Percentiles rank a stretch among this genome's conserved stretches.
phyloP scores from a whole-genome alignment of 2,113 vertebrate genomes.

The Oryctolagus cuniculus region DNA sequence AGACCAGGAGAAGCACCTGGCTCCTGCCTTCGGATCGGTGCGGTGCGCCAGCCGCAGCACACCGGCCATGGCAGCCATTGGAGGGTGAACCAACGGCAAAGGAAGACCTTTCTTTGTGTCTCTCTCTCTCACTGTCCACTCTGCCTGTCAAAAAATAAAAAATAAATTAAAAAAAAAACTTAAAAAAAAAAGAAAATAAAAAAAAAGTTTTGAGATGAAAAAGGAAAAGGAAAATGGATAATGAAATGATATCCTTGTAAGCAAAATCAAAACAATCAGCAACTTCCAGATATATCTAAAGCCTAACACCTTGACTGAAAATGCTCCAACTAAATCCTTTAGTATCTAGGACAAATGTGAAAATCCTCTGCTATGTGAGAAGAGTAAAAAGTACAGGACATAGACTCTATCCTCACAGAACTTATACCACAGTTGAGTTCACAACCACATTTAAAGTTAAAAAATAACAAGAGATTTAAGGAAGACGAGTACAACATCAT shows the following conservation, averaged over 20 bases:
- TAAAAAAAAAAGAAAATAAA: no score
- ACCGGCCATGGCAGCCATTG: no score
- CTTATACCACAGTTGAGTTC: background rate
- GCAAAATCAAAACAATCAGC: constrained; percentile 28
- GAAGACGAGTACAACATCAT: background rate
- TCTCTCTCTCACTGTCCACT: no score
- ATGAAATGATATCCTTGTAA: constrained; percentile 55
- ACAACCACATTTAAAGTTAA: background rate
- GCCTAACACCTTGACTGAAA: background rate
- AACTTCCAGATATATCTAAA: constrained; percentile 50
- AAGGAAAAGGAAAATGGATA: constrained; percentile 55
- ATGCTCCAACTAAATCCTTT: constrained; percentile 11
- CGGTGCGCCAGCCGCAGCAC: no score
- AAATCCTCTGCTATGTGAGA: background rate
- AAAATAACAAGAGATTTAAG: background rate
- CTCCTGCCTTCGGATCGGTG: no score
- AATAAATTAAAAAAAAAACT: no score
- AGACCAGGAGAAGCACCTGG: no score
- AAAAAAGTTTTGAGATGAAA: constrained; percentile 1
- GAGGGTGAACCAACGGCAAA: no score
- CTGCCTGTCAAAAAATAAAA: no score
- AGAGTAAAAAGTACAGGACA: background rate
- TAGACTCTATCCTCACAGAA: background rate
- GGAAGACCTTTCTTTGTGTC: no score
- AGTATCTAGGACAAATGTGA: background rate